These are phyloP conservation scores for Dioctria linearis DNA, from an alignment of 2,888 invertebrate species.

Conservation along the genomic window DNA sequence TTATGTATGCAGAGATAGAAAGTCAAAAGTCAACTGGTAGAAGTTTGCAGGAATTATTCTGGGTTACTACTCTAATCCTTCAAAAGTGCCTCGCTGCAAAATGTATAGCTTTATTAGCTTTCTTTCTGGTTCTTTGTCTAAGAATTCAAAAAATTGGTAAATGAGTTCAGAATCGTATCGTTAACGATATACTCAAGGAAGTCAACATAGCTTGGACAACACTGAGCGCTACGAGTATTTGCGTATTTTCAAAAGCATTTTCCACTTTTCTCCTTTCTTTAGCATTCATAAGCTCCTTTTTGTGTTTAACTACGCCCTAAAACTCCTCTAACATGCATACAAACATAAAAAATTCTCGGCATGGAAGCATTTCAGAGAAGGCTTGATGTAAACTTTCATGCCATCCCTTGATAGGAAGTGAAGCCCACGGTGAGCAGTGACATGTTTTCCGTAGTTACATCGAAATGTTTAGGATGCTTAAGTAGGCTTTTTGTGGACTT, in stretches of 20 bases:
- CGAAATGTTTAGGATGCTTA: conserved; percentile 29
- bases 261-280: conserved; percentile 6
- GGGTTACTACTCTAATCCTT: too few species aligned
- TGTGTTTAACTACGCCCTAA: conserved; percentile 7
- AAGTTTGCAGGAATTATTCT: too few species aligned
- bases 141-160: too few species aligned
- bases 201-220: neutral
- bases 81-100: too few species aligned
- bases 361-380: conserved; percentile 18
- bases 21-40: too few species aligned
- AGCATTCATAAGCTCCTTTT: conserved; percentile 10
- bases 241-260: conserved; percentile 27
- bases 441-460: neutral
- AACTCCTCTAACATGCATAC: conserved; percentile 4
- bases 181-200: neutral
- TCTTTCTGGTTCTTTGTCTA: too few species aligned
- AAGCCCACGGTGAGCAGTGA: neutral
- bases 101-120: too few species aligned
- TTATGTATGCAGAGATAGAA: too few species aligned
- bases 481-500: conserved; percentile 28
- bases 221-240: neutral
- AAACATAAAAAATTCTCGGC: conserved; percentile 41
- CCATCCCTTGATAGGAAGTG: neutral
- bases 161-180: too few species aligned
- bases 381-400: conserved; percentile 11